Conservation (phyloP, 1,140 invertebrate genomes). For the Cyrtorhinus lividipennis region DNA sequence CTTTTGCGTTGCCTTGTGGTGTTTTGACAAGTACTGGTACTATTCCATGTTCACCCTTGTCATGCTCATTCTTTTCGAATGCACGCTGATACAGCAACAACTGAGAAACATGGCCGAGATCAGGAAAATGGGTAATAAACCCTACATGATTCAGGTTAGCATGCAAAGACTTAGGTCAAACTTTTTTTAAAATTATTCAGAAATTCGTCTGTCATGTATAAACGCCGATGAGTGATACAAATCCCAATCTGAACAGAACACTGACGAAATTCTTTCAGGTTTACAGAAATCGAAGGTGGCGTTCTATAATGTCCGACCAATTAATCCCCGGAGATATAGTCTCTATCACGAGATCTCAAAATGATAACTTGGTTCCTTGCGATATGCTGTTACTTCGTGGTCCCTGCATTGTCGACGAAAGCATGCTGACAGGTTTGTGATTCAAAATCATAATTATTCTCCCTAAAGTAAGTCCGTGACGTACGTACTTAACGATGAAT, state of each 20-base stretch:
- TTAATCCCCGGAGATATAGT: constrained; percentile 93
- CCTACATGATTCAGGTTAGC: constrained; percentile 74
- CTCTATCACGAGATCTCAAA: constrained; percentile 74
- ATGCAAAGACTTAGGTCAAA: too few relatives aligned
- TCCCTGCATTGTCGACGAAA: constrained; percentile 93
- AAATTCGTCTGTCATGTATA: too few relatives aligned
- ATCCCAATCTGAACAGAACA: too few relatives aligned
- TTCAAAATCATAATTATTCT: too few relatives aligned
- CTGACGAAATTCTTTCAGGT: too few relatives aligned
- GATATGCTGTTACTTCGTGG: constrained; percentile 88
- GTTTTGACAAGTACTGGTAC: constrained; percentile 96
- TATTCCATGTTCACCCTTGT: constrained; percentile 94
- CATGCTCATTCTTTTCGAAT: constrained; percentile 97
- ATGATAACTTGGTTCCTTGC: constrained; percentile 90
- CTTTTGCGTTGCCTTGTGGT: constrained; percentile 97
- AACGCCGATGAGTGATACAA: too few relatives aligned
- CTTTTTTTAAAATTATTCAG: too few relatives aligned
- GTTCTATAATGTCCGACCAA: constrained; percentile 69
- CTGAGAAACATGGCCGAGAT: constrained; percentile 98
- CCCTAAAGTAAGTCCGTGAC: too few relatives aligned
- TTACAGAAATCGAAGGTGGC: constrained; percentile 87
- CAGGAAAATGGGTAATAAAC: constrained; percentile 98
- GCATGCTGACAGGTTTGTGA: constrained; percentile 96
- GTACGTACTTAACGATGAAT: too few relatives aligned
- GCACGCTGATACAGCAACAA: constrained; percentile 95